Conservation (phyloP, 2,113 vertebrate genomes). For the Hemichromis elongatus region DNA sequence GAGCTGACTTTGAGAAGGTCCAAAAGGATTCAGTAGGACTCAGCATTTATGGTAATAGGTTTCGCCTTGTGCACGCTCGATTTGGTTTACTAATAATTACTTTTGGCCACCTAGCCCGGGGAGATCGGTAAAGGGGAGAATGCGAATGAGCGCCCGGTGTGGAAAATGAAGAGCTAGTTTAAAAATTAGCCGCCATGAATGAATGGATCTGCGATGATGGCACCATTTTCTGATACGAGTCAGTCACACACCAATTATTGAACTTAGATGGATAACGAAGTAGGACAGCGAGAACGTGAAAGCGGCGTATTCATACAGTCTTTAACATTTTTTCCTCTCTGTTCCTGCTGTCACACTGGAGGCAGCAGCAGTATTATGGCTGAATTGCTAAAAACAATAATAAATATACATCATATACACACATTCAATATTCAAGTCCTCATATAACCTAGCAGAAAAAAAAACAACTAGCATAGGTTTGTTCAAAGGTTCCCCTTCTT, state of each 20-base stretch:
- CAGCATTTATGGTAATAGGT: conserved; percentile 40
- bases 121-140: conserved; percentile 14
- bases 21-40: conserved; percentile 2
- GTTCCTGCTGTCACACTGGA: background rate
- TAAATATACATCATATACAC: background rate
- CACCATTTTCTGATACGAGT: background rate
- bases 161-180: conserved; percentile 16
- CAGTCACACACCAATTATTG: conserved; percentile 13
- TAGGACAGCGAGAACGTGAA: background rate
- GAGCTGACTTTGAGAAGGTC: background rate
- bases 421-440: conserved; percentile 10
- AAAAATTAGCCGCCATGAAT: background rate
- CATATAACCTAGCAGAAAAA: background rate
- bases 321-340: background rate
- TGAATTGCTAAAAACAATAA: background rate
- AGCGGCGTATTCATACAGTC: background rate
- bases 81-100: conserved; percentile 62
- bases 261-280: background rate
- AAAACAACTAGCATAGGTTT: background rate
- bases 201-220: conserved; percentile 22
- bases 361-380: background rate
- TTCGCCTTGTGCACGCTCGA: conserved; percentile 10
- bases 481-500: background rate
- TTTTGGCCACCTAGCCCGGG: conserved; percentile 2
- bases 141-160: background rate